A percentile compares a stretch with the other conserved stretches of the same genome.
These are phyloP conservation scores for Nomada fabriciana DNA, from an alignment of 2,888 invertebrate species.

Conservation along the genomic window DNA sequence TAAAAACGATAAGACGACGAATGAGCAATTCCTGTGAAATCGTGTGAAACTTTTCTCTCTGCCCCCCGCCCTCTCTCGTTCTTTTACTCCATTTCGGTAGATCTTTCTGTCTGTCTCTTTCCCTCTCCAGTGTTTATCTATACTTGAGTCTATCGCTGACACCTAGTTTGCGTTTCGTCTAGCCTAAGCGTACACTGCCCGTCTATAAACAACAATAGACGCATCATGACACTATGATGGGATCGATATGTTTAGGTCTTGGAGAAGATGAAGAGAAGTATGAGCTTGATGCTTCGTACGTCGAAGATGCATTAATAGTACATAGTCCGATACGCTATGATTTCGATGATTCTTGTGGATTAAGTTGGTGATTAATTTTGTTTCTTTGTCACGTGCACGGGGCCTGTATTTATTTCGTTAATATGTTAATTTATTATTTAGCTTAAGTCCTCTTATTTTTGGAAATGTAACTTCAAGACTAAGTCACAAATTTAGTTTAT, in stretches of 20 bases:
- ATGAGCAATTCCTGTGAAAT: slow-evolving; percentile 23
- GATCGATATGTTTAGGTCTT: slow-evolving; percentile 13
- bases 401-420: no score
- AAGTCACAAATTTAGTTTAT: no score
- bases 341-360: no score
- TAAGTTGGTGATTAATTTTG: no score
- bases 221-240: slow-evolving; percentile 47
- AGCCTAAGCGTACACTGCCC: slow-evolving; percentile 26
- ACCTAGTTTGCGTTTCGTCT: slow-evolving; percentile 5
- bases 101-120: slow-evolving; percentile 27
- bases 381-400: no score
- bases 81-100: background rate
- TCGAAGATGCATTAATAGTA: no score
- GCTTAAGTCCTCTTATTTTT: no score
- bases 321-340: no score
- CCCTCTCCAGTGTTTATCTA: slow-evolving; percentile 13
- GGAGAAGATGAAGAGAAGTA: background rate
- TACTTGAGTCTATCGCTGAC: slow-evolving; percentile 15
- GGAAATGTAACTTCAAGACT: no score
- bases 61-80: background rate
- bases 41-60: slow-evolving; percentile 28
- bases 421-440: no score
- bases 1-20: slow-evolving; percentile 19
- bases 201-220: slow-evolving; percentile 42
- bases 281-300: no score